Evolutionary conservation across 2,888 invertebrate genomes (phyloP).

Genomic region (Belgica antarctica): DNA sequence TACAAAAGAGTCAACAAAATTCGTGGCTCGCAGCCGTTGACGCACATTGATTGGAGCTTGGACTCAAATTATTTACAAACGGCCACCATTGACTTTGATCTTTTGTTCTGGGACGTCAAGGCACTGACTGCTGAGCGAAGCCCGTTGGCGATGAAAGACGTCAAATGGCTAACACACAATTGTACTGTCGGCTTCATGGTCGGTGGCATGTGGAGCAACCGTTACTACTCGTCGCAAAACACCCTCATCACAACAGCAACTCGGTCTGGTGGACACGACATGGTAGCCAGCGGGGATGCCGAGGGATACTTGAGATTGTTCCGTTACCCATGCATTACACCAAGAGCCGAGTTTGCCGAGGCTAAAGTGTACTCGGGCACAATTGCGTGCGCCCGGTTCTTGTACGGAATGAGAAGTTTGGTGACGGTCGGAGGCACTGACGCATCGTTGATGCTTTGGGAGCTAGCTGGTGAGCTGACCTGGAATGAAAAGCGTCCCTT

Average conservation of each 20-base stretch:
- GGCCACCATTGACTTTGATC: constrained; percentile 84
- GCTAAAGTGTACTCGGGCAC: constrained; percentile 83
- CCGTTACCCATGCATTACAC: constrained; percentile 81
- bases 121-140: constrained; percentile 82
- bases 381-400: constrained; percentile 75
- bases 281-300: constrained; percentile 81
- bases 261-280: constrained; percentile 78
- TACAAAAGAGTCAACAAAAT: constrained; percentile 89
- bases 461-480: constrained; percentile 59
- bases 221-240: constrained; percentile 82
- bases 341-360: constrained; percentile 84
- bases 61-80: constrained; percentile 86
- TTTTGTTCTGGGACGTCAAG: constrained; percentile 89
- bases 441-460: constrained; percentile 89
- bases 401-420: constrained; percentile 81
- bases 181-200: constrained; percentile 78
- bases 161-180: constrained; percentile 85
- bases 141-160: constrained; percentile 85
- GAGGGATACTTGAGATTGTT: constrained; percentile 84
- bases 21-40: constrained; percentile 77
- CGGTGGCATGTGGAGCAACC: constrained; percentile 82
- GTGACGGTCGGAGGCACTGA: constrained; percentile 85
- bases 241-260: constrained; percentile 77
- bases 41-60: constrained; percentile 87
- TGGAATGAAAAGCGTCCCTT: too few relatives aligned